Conservation (phyloP, 2,797 vertebrate genomes). For the Malacoraja senta region DNA sequence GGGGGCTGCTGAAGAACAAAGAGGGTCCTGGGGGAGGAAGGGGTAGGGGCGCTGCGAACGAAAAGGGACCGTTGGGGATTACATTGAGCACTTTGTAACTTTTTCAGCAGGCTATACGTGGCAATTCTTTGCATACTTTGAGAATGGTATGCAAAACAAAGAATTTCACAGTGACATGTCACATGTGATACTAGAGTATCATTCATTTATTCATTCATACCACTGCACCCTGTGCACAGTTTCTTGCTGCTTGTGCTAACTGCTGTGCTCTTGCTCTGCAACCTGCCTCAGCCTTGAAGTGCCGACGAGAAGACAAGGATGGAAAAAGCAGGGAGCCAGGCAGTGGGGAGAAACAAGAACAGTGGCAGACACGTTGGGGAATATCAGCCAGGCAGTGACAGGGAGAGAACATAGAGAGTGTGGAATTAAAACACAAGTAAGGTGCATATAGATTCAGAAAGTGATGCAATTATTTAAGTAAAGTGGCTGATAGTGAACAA, state of each 20-base stretch:
- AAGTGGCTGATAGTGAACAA: not conserved
- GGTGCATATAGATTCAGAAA: not conserved
- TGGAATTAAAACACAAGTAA: not conserved
- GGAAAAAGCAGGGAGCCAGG: not conserved
- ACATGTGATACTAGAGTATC: too few relatives aligned
- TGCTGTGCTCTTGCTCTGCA: not conserved
- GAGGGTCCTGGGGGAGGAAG: too few relatives aligned
- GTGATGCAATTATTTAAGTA: not conserved
- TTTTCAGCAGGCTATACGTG: too few relatives aligned
- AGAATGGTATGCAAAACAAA: too few relatives aligned
- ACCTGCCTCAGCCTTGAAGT: not conserved
- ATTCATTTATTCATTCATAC: too few relatives aligned
- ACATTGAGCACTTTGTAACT: too few relatives aligned
- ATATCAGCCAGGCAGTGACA: not conserved
- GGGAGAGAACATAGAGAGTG: not conserved
- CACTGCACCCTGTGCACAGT: not conserved
- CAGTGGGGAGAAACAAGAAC: not conserved
- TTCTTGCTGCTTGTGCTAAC: not conserved
- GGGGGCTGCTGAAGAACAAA: too few relatives aligned
- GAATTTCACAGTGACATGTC: too few relatives aligned
- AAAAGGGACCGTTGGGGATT: too few relatives aligned
- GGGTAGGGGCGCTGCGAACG: too few relatives aligned
- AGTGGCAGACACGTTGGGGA: not conserved
- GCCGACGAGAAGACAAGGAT: not conserved
- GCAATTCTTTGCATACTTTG: too few relatives aligned